Evolutionary conservation across 1,140 invertebrate species (phyloP), one percentile per base, ranked within the genome.

Genomic region (Drosophila parabipectinata): DNA sequence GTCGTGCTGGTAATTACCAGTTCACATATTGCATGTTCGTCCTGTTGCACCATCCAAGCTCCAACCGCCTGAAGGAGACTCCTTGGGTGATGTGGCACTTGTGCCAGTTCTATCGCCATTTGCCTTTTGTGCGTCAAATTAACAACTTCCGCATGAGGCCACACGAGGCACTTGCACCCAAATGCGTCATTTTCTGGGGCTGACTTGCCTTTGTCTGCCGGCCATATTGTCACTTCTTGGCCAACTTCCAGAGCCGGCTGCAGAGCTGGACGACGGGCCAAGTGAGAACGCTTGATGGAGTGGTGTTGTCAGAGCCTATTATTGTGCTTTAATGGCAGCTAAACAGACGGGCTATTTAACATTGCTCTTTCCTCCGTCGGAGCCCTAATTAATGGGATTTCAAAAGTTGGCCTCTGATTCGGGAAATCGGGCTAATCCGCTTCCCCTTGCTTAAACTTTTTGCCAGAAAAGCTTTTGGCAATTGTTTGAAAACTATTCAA

Each of bases 61-160:
- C 34, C 34, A 37, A 3, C 15, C 8, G 48, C 8, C 48, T 8
- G 6, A 12, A 14, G n/a, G 14, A 15, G 41, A 6, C 41, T 44
- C 41, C 41, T 44, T 52, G 14, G 51, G 18, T 52, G 51, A 15
- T 45, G 59, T 55, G 57, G 54, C 82, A 81, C 77, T 85, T 87
- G 81, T 87, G 73, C 81, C 53, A 72, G 26, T 83, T 87, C 68
- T 69, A 50, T 72, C 73, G 68, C 74, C 72, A 74, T 56, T 75
- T 64, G 82, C 64, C 79, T 82, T 69, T 87, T 87, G 79, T 82
- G 83, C 79, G 82, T 87, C 82, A 87, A 87, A 87, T 87, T 87
- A 87, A 87, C 83, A 87, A 87, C 82, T 87, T 87, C 82, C 82
- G 82, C 82, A 87, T 87, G 78, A 88, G 82, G 82, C 82, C 82